phyloP scores from a whole-genome alignment of 2,113 vertebrate genomes.

The Salvelinus namaycush region DNA sequence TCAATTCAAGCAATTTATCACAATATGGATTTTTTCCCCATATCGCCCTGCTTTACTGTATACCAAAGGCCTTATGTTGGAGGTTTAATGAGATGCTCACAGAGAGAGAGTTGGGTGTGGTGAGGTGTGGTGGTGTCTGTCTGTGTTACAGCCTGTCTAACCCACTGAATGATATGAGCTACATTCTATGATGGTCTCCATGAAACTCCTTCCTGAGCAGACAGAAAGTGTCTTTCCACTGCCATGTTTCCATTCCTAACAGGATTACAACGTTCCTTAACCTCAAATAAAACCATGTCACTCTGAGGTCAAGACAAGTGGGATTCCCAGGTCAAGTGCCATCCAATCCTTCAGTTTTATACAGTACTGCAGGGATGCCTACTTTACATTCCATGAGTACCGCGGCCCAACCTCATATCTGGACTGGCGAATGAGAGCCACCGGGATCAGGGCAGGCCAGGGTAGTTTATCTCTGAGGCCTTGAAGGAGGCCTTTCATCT shows the following conservation, averaged over 20 bases:
- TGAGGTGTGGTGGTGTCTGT: not conserved
- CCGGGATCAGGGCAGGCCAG: slow-evolving; percentile 21
- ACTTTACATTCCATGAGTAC: slow-evolving; percentile 66
- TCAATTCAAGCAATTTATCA: too few relatives aligned
- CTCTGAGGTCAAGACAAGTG: slow-evolving; percentile 29
- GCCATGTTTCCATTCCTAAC: slow-evolving; percentile 9
- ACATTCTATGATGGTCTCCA: not conserved
- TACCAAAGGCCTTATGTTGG: not conserved
- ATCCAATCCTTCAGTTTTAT: slow-evolving; percentile 42
- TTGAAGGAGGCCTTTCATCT: slow-evolving; percentile 56
- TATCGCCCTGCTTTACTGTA: not conserved
- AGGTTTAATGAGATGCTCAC: not conserved
- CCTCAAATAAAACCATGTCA: slow-evolving; percentile 21
- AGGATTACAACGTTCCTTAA: slow-evolving; percentile 7
- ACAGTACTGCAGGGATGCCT: slow-evolving; percentile 50
- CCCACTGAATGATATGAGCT: not conserved
- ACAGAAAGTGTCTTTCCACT: not conserved
- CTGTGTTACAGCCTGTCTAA: not conserved
- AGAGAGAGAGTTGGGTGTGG: too few relatives aligned
- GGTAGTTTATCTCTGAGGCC: slow-evolving; percentile 56
- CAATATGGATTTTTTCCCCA: too few relatives aligned
- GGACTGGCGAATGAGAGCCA: slow-evolving; percentile 31
- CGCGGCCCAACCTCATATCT: slow-evolving; percentile 50
- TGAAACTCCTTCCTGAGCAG: slow-evolving; percentile 7
- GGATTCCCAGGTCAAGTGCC: slow-evolving; percentile 44